phyloP scores from a whole-genome alignment of 1,140 invertebrate species.

The Phthorimaea operculella region DNA sequence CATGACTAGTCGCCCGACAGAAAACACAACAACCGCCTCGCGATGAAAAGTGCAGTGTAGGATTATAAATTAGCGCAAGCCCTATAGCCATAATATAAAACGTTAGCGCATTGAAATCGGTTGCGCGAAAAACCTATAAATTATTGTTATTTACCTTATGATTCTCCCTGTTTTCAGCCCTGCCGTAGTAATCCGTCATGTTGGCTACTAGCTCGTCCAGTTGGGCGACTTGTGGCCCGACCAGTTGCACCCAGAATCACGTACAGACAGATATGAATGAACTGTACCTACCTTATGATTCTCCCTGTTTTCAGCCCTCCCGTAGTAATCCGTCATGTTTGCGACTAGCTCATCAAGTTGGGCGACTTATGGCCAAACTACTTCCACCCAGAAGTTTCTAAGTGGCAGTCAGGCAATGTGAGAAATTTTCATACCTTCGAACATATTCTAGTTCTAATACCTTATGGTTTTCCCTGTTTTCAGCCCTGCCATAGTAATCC shows the following conservation, averaged over 20 bases:
- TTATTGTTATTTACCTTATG: no score
- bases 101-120: no score
- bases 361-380: constrained; percentile 74
- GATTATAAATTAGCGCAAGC: no score
- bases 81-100: no score
- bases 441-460: no score
- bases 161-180: constrained; percentile 70
- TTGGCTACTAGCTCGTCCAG: constrained; percentile 79
- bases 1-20: no score
- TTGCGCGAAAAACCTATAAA: no score
- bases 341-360: constrained; percentile 79
- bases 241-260: constrained; percentile 88
- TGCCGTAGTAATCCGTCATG: constrained; percentile 82
- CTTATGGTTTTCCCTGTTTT: constrained; percentile 71
- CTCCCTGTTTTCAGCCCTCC: constrained; percentile 70
- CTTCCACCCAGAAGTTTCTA: constrained; percentile 92
- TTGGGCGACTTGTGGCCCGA: constrained; percentile 74
- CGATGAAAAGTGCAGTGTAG: no score
- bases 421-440: no score
- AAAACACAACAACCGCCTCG: no score
- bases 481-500: constrained; percentile 74
- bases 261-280: no score
- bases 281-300: constrained; percentile 68
- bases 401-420: no score
- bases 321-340: constrained; percentile 84